Base-by-base conservation (phyloP, 2,888 invertebrate species). In the Lysandra bellargus region DNA sequence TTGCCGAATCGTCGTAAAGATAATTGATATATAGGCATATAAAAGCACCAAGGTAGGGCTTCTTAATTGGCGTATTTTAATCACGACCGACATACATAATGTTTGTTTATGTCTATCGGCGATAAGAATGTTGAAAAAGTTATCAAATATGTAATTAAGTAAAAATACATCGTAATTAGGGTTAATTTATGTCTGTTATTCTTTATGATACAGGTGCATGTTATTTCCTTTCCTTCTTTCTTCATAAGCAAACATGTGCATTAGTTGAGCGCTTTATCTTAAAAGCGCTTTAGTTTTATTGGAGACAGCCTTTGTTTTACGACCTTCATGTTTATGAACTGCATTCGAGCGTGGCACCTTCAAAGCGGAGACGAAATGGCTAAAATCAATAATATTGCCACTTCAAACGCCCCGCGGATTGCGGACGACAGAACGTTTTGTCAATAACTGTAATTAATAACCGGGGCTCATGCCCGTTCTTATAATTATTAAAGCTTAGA, bases 371-470 rank as follows among this genome's bases (percentile, higher is more conserved):
- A 80, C 83, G 79, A 80, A 83, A 85, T 84, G 82, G 82, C 81
- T 85, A 84, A 85, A 85, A 85, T 84, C 86, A 86, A 88, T 88
- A 88, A 88, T 84, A 86, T 86, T 85, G 82, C 84, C 84, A 86
- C 85, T 87, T 85, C 85, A 85, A 88, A 88, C 82, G 84, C 80
- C 82, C 83, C 83, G 82, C 82, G 84, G 83, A 87, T 87, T 88
- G 85, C 83, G 83, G 86, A 84, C 84, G 84, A 86, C 85, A 85
- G 86, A 86, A 87, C 88, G 84, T 90, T 91, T 91, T 90, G 90
- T 91, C 92, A 92, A 92, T 92, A 92, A 85, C 87, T 87, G 89
- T 91, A 91, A 93, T 92, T 91, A 92, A 92, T 92, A 91, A 89
- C 88, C 85, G 84, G 84, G 85, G 86, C 87, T 89, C 82, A 82